Evolutionary conservation across 2,888 invertebrate genomes (phyloP).

Genomic region (Pollenia labialis): DNA sequence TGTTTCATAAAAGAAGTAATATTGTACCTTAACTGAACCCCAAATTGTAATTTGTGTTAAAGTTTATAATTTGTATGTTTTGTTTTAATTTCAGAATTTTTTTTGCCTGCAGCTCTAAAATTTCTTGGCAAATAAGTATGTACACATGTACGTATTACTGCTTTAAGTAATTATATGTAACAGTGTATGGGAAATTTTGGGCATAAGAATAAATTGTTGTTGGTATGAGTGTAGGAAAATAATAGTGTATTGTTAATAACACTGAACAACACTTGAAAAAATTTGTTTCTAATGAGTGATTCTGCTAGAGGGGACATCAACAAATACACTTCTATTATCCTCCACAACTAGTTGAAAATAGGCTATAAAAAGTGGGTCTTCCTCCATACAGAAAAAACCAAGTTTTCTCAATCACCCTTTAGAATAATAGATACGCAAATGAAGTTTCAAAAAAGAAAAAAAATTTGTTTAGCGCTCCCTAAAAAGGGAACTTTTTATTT

Average conservation of each 20-base stretch:
- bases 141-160: background rate
- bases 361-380: no score
- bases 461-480: no score
- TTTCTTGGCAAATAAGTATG: constrained; percentile 5
- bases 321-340: no score
- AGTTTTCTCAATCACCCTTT: no score
- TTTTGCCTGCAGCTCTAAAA: constrained; percentile 41
- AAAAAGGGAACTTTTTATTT: no score
- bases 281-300: no score
- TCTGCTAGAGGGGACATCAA: no score
- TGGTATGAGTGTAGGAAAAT: background rate
- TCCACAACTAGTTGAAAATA: no score
- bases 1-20: constrained; percentile 37
- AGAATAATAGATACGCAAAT: no score
- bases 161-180: constrained; percentile 21
- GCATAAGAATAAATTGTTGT: constrained; percentile 14
- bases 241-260: constrained; percentile 16
- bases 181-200: background rate
- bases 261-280: background rate
- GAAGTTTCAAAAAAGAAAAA: no score
- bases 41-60: constrained; percentile 56
- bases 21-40: constrained; percentile 28
- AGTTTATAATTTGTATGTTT: constrained; percentile 45
- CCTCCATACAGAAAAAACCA: no score
- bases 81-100: constrained; percentile 27